Conservation (phyloP, 2,113 vertebrate species). For the Lepisosteus oculatus region DNA sequence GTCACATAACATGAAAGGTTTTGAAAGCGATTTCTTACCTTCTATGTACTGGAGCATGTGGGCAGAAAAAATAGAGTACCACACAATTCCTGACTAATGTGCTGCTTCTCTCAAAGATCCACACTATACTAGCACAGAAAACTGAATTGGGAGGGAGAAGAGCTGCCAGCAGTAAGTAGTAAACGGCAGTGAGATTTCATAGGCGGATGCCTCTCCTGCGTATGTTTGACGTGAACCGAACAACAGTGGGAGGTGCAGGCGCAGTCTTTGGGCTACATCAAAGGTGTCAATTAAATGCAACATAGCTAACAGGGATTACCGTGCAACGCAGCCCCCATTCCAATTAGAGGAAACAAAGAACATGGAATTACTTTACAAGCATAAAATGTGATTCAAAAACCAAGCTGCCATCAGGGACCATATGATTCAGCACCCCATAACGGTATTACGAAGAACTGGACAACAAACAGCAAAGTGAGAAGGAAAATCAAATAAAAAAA, state of each 20-base stretch:
- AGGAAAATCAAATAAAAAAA: no score
- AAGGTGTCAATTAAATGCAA: conserved; percentile 74
- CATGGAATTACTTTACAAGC: conserved; percentile 41
- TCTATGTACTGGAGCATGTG: conserved; percentile 77
- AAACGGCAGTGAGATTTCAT: conserved; percentile 66
- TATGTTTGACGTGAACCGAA: conserved; percentile 74
- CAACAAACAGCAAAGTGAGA: no score
- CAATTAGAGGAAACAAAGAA: conserved; percentile 53
- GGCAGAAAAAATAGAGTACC: conserved; percentile 39
- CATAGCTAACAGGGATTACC: conserved; percentile 50
- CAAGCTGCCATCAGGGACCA: conserved; percentile 56
- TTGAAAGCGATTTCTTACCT: conserved; percentile 66
- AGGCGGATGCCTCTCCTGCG: conserved; percentile 73
- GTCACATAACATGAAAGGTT: not conserved
- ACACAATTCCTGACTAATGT: conserved; percentile 9
- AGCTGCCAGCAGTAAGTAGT: conserved; percentile 61
- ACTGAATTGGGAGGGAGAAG: conserved; percentile 43
- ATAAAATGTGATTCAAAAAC: conserved; percentile 67
- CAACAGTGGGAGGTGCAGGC: conserved; percentile 75
- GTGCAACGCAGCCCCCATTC: conserved; percentile 56
- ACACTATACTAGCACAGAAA: conserved; percentile 18
- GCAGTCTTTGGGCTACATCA: conserved; percentile 74
- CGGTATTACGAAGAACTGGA: no score
- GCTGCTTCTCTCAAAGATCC: conserved; percentile 23
- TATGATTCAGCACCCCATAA: not conserved